These are phyloP conservation scores for Rhingia campestris DNA, from an alignment of 2,888 invertebrate genomes.

Conservation along the genomic window DNA sequence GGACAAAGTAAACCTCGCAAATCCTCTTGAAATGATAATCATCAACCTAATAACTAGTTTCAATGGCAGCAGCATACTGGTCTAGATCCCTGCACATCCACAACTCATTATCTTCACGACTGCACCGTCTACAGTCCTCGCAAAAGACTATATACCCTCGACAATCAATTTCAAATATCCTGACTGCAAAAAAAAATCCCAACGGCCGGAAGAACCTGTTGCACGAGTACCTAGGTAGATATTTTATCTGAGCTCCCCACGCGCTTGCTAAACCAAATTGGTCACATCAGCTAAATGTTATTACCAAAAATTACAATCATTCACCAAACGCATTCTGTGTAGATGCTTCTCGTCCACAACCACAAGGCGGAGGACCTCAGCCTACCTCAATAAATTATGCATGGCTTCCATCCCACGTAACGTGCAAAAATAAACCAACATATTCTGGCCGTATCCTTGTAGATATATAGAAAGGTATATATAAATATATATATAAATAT, in stretches of 20 bases:
- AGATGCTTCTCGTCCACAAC: neutral
- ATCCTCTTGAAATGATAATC: no score
- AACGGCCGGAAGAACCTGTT: conserved; percentile 46
- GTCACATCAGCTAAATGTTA: conserved; percentile 63
- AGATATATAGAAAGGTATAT: neutral
- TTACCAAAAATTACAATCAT: conserved; percentile 63
- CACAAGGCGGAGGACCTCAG: neutral
- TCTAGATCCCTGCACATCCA: no score
- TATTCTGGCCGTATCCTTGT: no score
- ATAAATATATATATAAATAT: neutral
- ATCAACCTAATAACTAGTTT: no score
- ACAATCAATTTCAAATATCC: neutral
- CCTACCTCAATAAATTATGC: conserved; percentile 71
- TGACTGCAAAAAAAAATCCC: neutral
- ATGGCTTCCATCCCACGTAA: conserved; percentile 58
- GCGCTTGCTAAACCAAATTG: conserved; percentile 43
- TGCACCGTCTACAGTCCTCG: no score
- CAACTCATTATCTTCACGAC: no score
- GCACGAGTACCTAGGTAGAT: conserved; percentile 11
- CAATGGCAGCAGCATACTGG: no score
- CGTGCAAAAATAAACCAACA: neutral
- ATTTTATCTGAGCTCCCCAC: conserved; percentile 41
- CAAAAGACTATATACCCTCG: neutral
- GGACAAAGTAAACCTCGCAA: no score
- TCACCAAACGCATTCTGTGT: neutral